Base-by-base conservation (phyloP, 1,140 invertebrate genomes). In the Tetramorium simillimum region DNA sequence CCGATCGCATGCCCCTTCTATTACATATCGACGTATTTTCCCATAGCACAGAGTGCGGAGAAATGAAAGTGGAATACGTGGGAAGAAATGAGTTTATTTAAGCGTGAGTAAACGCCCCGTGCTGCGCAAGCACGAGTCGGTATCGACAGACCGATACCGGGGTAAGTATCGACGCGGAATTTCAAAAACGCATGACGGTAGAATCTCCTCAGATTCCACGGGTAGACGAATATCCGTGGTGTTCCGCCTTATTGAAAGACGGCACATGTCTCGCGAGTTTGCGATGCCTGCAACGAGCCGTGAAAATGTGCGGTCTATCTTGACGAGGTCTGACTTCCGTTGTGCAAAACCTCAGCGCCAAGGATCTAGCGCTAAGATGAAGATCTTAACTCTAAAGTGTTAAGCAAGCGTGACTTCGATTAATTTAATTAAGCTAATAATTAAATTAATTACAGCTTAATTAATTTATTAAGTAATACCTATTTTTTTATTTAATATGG, bases 161-260 rank as follows among this genome's bases (percentile, higher is more conserved):
- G 6, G 16, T 70, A 81, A 81, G 37, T 81, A 81, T 81, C 80
- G 69, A 84, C 62, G 62, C 62, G 82, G 86, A 88, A 88, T 88
- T 85, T 77, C 63, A 76, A 72, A 88, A 77, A n/a, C 69, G 86
- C 86, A 33, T 70, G 28, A 82, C 49, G 56, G 18, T 21, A 69
- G 53, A 84, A 87, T 67, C 46, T 75, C 6, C 37, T 53, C 46
- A 76, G 80, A 87, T 87, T 87, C 72, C 14, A 7, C 24, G 18
- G 33, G 7, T 28, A 69, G 63, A 76, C 49, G 60, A 82, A 65
- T 60, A 87, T 82, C 58, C 43, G 69, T 51, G 62, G 51, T 76
- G 77, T 33, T 49, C 60, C 18, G 53, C 24, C 14, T 86, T 80
- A 88, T 86, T 73, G 73, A 80, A 80, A 73, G 73, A 78, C 58